phyloP scores from a whole-genome alignment of 2,888 invertebrate genomes.

The Drosophila fungiperda region DNA sequence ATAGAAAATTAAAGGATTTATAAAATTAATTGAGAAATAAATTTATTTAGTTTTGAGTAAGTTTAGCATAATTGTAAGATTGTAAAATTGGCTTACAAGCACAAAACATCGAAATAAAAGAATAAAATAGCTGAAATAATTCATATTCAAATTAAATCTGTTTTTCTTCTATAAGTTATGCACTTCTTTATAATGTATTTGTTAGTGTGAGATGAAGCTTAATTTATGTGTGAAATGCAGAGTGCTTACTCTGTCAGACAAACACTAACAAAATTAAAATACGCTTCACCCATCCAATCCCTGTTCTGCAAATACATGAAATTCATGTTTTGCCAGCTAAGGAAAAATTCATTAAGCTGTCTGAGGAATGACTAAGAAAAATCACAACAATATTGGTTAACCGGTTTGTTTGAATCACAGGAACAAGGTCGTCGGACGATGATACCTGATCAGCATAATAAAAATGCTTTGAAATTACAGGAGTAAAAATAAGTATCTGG shows the following conservation, averaged over 20 bases:
- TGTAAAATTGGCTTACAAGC: not conserved
- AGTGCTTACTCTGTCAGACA: not conserved
- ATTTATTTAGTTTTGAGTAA: not conserved
- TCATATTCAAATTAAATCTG: not conserved
- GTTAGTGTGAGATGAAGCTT: not conserved
- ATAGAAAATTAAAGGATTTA: not conserved
- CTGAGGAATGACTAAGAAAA: constrained; percentile 4
- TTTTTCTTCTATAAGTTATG: not conserved
- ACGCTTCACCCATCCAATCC: not conserved
- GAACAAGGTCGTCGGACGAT: constrained; percentile 15
- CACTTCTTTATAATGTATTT: not conserved
- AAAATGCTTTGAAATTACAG: not conserved
- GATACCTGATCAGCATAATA: not conserved
- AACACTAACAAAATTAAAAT: not conserved
- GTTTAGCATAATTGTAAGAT: not conserved
- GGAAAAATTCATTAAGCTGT: constrained; percentile 7
- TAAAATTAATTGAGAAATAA: not conserved
- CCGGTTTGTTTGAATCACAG: constrained; percentile 1
- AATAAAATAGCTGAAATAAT: not conserved
- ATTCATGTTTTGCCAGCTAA: not conserved
- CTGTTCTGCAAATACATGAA: not conserved
- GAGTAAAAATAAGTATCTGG: not conserved
- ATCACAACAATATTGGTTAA: constrained; percentile 7
- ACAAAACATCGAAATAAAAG: not conserved
- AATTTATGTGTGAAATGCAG: not conserved